Percentiles rank a stretch among this genome's conserved stretches.
These are phyloP conservation scores for Catocala fraxini DNA, from an alignment of 2,888 invertebrate genomes.

Conservation along the genomic window DNA sequence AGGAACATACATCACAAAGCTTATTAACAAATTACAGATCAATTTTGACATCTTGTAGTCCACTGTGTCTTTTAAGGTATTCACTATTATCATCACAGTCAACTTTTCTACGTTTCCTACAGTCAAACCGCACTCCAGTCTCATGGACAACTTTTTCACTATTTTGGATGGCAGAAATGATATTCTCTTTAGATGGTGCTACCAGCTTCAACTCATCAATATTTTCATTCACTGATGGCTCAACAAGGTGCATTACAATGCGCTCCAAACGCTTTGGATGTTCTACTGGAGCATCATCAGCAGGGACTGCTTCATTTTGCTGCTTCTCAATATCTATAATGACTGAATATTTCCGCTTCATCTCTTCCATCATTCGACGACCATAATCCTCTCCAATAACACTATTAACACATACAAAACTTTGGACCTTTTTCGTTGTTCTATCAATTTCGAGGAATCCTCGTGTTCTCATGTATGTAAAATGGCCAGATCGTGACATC, in stretches of 20 bases:
- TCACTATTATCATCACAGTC: slow-evolving; percentile 67
- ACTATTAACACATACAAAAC: slow-evolving; percentile 95
- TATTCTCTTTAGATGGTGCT: slow-evolving; percentile 81
- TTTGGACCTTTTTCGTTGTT: slow-evolving; percentile 92
- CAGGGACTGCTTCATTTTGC: slow-evolving; percentile 54
- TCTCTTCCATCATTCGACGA: slow-evolving; percentile 90
- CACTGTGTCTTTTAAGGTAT: slow-evolving; percentile 71
- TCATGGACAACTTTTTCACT: slow-evolving; percentile 82
- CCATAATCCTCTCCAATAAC: slow-evolving; percentile 93
- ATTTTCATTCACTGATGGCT: slow-evolving; percentile 71
- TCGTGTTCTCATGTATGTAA: slow-evolving; percentile 94
- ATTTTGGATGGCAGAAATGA: slow-evolving; percentile 80
- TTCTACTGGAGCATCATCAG: slow-evolving; percentile 87
- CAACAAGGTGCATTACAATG: slow-evolving; percentile 90
- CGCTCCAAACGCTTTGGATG: slow-evolving; percentile 91
- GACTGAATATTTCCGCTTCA: slow-evolving; percentile 93
- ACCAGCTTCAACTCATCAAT: slow-evolving; percentile 76
- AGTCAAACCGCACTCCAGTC: slow-evolving; percentile 79
- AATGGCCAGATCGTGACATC: slow-evolving; percentile 93
- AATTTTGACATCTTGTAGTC: slow-evolving; percentile 51
- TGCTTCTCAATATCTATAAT: slow-evolving; percentile 87
- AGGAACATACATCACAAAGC: slow-evolving; percentile 56
- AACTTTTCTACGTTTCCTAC: slow-evolving; percentile 76
- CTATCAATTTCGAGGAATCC: slow-evolving; percentile 95
- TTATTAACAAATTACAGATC: slow-evolving; percentile 49